Evolutionary conservation across 2,113 vertebrate genomes (phyloP).

Genomic region (Onychostruthus taczanowskii): DNA sequence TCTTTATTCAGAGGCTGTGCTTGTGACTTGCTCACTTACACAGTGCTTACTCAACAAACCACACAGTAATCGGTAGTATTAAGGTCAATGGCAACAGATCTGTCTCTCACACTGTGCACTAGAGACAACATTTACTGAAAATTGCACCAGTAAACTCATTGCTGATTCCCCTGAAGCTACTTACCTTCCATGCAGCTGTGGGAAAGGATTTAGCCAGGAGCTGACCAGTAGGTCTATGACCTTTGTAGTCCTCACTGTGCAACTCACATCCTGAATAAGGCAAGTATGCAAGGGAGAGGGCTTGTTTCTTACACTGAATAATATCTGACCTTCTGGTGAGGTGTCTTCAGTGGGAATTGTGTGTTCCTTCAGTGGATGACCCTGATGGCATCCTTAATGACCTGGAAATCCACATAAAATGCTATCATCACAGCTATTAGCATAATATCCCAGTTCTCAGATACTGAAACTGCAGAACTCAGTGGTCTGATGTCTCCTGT

Average conservation of each 20-base stretch:
- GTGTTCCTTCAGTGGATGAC: neutral
- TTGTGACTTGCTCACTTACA: neutral
- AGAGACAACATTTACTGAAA: neutral
- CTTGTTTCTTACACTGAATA: neutral
- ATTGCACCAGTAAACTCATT: neutral
- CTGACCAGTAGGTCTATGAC: neutral
- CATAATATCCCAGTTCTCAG: neutral
- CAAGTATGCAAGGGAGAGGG: neutral
- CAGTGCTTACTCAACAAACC: constrained; percentile 9
- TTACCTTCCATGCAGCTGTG: neutral
- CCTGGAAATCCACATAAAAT: neutral
- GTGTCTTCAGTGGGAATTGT: neutral
- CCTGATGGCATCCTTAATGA: neutral
- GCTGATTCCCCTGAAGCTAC: neutral
- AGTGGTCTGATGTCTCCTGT: neutral
- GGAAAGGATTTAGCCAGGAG: neutral
- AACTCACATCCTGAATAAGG: neutral
- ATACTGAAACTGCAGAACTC: neutral
- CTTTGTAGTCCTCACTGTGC: neutral
- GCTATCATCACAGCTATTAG: neutral
- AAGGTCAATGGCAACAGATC: neutral
- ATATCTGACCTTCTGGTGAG: neutral
- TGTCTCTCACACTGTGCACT: neutral
- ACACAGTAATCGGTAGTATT: neutral
- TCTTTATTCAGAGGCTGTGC: constrained; percentile 1